These are phyloP conservation scores for Palaemon carinicauda DNA, from an alignment of 1,140 invertebrate species.

Conservation along the genomic window DNA sequence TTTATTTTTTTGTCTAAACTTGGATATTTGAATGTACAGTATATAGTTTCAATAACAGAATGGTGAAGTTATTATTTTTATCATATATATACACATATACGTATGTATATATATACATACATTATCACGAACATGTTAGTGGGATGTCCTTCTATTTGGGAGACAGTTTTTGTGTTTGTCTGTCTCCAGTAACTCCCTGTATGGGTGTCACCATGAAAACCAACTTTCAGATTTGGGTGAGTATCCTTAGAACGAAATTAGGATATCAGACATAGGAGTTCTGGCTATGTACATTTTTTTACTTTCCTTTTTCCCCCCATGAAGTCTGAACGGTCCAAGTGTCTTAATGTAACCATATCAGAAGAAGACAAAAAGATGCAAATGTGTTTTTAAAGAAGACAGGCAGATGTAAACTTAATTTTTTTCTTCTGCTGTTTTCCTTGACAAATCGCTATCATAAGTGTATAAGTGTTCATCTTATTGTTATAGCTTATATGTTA, in stretches of 20 bases:
- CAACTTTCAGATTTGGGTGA: neutral
- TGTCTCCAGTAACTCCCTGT: neutral
- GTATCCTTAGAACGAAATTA: neutral
- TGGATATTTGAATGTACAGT: constrained; percentile 31
- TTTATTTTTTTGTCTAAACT: constrained; percentile 42
- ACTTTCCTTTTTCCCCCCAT: neutral
- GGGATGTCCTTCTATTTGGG: neutral
- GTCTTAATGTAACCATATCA: constrained; percentile 51
- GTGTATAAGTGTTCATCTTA: constrained; percentile 53
- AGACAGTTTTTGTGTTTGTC: neutral
- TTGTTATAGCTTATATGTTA: constrained; percentile 53
- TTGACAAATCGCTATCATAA: constrained; percentile 21
- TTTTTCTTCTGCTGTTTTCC: neutral
- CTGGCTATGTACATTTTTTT: neutral
- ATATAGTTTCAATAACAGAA: constrained; percentile 12
- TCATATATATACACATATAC: neutral
- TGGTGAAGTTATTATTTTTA: neutral
- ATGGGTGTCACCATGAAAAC: neutral
- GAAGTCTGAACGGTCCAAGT: constrained; percentile 44
- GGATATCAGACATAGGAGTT: too few relatives aligned
- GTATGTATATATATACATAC: too few relatives aligned
- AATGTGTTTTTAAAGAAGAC: neutral
- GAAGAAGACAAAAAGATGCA: neutral
- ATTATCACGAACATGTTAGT: neutral
- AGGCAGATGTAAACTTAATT: constrained; percentile 8